Evolutionary conservation across 2,888 invertebrate genomes (phyloP).

Genomic region (Trilocha varians): DNA sequence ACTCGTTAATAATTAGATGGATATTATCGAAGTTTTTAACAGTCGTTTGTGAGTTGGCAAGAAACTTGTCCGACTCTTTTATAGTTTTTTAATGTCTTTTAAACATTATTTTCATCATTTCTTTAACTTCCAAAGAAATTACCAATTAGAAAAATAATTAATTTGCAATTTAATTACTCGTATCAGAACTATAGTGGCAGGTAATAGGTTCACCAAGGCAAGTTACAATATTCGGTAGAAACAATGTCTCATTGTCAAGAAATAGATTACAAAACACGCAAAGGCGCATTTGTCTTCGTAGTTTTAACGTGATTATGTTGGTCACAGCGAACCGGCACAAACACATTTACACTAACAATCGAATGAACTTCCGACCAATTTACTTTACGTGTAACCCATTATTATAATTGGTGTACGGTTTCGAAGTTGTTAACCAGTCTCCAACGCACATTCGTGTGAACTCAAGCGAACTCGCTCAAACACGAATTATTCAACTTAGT

Average conservation of each 20-base stretch:
- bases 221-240: no score
- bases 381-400: constrained; percentile 58
- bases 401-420: constrained; percentile 56
- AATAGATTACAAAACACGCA: constrained; percentile 15
- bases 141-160: no score
- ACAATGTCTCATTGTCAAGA: no score
- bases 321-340: constrained; percentile 29
- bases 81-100: no score
- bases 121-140: no score
- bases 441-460: constrained; percentile 30
- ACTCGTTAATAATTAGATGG: constrained; percentile 36
- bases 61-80: no score
- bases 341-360: constrained; percentile 45
- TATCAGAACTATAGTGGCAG: no score
- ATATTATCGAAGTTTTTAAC: neutral
- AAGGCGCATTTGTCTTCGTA: constrained; percentile 14
- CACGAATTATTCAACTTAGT: constrained; percentile 33
- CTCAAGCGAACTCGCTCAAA: constrained; percentile 30
- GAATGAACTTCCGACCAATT: constrained; percentile 55
- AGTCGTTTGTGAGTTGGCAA: no score
- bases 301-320: constrained; percentile 20
- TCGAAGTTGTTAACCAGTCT: constrained; percentile 36
- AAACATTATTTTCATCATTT: no score
- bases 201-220: no score
- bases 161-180: no score